Evolutionary conservation across 2,888 invertebrate genomes (phyloP).

Genomic region (Agriopis leucophaearia): DNA sequence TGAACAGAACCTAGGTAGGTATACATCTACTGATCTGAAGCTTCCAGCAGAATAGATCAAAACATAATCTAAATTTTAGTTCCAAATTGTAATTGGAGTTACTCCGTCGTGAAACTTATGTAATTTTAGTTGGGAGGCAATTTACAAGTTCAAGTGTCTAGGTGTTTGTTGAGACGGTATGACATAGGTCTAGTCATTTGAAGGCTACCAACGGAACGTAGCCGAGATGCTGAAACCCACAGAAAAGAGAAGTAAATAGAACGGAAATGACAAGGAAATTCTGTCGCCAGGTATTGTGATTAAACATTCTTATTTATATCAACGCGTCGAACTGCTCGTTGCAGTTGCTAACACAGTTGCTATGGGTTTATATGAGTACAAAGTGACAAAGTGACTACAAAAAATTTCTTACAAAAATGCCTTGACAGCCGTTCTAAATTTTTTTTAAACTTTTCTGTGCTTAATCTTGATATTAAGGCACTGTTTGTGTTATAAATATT

Average conservation of each 20-base stretch:
- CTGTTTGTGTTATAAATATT: no score
- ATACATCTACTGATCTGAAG: not conserved
- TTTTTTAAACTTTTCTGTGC: no score
- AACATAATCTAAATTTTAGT: conserved; percentile 17
- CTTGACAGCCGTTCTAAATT: not conserved
- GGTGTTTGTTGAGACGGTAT: conserved; percentile 11
- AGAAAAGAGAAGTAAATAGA: not conserved
- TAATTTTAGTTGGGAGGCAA: conserved; percentile 30
- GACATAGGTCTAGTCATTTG: not conserved
- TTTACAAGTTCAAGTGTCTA: conserved; percentile 23
- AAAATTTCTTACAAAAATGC: no score
- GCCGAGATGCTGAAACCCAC: not conserved
- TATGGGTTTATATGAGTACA: no score
- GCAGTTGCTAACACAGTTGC: no score
- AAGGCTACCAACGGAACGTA: not conserved
- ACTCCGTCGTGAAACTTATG: conserved; percentile 19
- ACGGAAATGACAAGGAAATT: no score
- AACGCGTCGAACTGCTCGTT: no score
- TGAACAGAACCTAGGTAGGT: not conserved
- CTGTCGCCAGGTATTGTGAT: no score
- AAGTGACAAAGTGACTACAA: no score
- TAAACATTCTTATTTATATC: no score
- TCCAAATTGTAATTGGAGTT: conserved; percentile 24
- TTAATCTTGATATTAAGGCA: no score
- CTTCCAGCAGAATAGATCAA: conserved; percentile 17